phyloP scores from a whole-genome alignment of 2,888 invertebrate genomes.

The Busseola fusca region DNA sequence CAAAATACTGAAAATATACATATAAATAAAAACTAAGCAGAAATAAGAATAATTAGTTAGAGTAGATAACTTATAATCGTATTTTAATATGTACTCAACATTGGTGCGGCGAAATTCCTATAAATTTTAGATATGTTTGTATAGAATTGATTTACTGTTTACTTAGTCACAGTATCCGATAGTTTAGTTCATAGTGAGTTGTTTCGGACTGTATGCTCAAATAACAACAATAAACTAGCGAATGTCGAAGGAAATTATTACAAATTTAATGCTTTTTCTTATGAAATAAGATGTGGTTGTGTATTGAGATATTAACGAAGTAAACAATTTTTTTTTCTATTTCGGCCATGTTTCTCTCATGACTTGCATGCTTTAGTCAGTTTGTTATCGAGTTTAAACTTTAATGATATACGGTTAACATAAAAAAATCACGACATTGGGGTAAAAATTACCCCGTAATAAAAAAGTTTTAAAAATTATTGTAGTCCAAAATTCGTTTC shows the following conservation, averaged over 20 bases:
- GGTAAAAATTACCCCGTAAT: background rate
- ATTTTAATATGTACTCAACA: constrained; percentile 49
- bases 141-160: constrained; percentile 48
- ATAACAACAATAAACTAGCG: constrained; percentile 52
- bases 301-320: constrained; percentile 72
- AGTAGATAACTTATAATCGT: constrained; percentile 56
- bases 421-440: background rate
- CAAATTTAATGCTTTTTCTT: constrained; percentile 74
- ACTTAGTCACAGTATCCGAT: constrained; percentile 13
- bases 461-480: constrained; percentile 8
- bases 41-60: constrained; percentile 44
- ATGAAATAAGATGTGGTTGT: constrained; percentile 84
- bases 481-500: background rate
- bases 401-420: background rate
- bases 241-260: constrained; percentile 39
- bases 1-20: constrained; percentile 28
- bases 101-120: constrained; percentile 48
- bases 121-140: constrained; percentile 19
- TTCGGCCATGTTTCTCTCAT: constrained; percentile 57
- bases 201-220: constrained; percentile 55
- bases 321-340: constrained; percentile 64
- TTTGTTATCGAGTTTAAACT: constrained; percentile 9
- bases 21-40: constrained; percentile 25
- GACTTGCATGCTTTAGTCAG: constrained; percentile 33
- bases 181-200: constrained; percentile 24